A percentile compares a stretch with the other conserved stretches of the same genome.
phyloP scores from a whole-genome alignment of 2,888 invertebrate genomes.

The Limnephilus rhombicus region DNA sequence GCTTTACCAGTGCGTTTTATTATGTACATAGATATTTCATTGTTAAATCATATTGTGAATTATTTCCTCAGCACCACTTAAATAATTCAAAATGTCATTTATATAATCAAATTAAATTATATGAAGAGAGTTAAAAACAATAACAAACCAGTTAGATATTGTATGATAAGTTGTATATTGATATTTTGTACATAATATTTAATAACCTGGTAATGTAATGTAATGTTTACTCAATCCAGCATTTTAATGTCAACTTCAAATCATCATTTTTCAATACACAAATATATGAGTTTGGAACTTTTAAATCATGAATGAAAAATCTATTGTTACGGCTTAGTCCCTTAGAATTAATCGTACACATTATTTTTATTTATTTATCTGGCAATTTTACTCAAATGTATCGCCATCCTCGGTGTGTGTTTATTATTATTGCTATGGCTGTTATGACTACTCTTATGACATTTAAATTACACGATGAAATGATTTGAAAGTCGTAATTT shows the following conservation, averaged over 20 bases:
- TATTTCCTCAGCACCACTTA: background rate
- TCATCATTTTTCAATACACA: slow-evolving; percentile 2
- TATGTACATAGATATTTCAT: slow-evolving; percentile 26
- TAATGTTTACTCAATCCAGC: slow-evolving; percentile 5
- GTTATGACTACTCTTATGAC: background rate
- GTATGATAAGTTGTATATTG: slow-evolving; percentile 54
- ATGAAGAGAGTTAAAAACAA: slow-evolving; percentile 24
- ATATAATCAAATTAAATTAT: slow-evolving; percentile 44
- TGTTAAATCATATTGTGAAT: background rate
- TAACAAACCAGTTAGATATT: slow-evolving; percentile 49
- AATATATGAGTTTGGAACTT: background rate
- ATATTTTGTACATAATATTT: slow-evolving; percentile 53
- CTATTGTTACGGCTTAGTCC: background rate
- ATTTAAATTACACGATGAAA: background rate
- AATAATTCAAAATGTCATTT: slow-evolving; percentile 25
- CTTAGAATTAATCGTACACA: background rate
- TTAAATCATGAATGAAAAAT: background rate
- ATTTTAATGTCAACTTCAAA: background rate
- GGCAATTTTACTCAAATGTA: background rate
- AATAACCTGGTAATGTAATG: slow-evolving; percentile 2
- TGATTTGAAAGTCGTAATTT: background rate
- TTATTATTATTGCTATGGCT: background rate
- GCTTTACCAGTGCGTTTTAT: too few relatives aligned
- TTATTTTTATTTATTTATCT: background rate
- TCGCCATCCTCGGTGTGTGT: background rate